These are phyloP conservation scores for Cataglyphis rosenhaueri DNA, from an alignment of 2,888 invertebrate species.

Conservation along the genomic window DNA sequence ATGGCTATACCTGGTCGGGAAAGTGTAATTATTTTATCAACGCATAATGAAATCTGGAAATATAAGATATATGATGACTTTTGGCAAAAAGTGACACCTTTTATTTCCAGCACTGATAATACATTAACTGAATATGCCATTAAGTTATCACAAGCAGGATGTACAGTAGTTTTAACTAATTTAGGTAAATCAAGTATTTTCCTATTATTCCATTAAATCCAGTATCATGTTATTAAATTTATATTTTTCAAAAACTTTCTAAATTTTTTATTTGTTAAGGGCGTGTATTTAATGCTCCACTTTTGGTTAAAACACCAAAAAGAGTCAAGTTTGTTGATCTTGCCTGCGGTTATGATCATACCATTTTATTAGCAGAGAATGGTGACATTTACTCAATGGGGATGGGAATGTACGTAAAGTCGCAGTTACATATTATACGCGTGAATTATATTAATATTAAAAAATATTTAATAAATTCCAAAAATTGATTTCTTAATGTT, in stretches of 20 bases:
- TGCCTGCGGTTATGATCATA: constrained; percentile 93
- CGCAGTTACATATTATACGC: constrained; percentile 3
- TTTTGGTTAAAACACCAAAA: constrained; percentile 86
- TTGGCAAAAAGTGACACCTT: constrained; percentile 79
- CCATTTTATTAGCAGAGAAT: constrained; percentile 89
- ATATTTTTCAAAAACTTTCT: background rate
- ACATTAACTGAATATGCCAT: constrained; percentile 73
- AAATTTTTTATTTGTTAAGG: constrained; percentile 81
- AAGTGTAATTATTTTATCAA: constrained; percentile 75
- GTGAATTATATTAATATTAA: constrained; percentile 2
- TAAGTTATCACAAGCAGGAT: constrained; percentile 78
- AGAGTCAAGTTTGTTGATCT: constrained; percentile 88
- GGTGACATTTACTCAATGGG: constrained; percentile 94
- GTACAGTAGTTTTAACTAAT: constrained; percentile 81
- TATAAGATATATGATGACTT: constrained; percentile 77
- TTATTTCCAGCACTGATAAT: constrained; percentile 70
- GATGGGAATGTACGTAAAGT: constrained; percentile 90
- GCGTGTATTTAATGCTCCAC: constrained; percentile 88
- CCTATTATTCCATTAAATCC: constrained; percentile 11
- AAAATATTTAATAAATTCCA: background rate
- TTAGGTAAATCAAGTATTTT: constrained; percentile 73
- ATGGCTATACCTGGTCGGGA: constrained; percentile 77
- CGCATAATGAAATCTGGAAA: constrained; percentile 78
- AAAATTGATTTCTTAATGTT: background rate
- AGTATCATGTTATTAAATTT: constrained; percentile 5